Conservation (phyloP, 2,888 invertebrate species). For the Conomelus anceps region DNA sequence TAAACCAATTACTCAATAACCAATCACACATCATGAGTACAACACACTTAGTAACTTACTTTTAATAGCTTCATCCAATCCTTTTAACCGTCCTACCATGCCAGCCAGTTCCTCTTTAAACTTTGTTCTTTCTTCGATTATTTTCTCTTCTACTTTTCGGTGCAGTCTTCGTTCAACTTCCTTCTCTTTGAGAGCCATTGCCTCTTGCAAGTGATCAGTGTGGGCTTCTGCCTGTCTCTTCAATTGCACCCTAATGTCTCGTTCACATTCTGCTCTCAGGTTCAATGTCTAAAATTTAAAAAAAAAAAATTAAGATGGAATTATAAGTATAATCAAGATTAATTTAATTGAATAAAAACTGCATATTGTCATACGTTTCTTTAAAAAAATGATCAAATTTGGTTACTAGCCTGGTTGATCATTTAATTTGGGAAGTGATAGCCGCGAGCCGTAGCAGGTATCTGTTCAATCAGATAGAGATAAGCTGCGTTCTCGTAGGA, state of each 20-base stretch:
- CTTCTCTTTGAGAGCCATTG: constrained; percentile 54
- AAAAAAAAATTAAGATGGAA: background rate
- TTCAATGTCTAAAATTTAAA: constrained; percentile 51
- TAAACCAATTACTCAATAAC: no score
- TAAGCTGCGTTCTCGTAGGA: no score
- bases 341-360: background rate
- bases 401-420: no score
- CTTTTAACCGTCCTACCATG: constrained; percentile 65
- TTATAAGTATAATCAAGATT: background rate
- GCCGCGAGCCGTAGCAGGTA: no score
- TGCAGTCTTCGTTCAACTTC: constrained; percentile 49
- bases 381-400: no score
- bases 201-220: constrained; percentile 69
- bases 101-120: constrained; percentile 65
- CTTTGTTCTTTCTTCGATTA: constrained; percentile 58
- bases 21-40: no score
- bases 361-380: no score
- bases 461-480: no score
- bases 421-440: no score
- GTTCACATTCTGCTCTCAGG: constrained; percentile 60
- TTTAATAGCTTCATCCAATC: constrained; percentile 57
- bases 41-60: constrained; percentile 28
- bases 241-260: constrained; percentile 66
- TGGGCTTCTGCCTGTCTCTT: constrained; percentile 82
- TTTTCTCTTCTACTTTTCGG: constrained; percentile 57